Conservation (phyloP, 2,888 invertebrate genomes). For the Folsomia candida region DNA sequence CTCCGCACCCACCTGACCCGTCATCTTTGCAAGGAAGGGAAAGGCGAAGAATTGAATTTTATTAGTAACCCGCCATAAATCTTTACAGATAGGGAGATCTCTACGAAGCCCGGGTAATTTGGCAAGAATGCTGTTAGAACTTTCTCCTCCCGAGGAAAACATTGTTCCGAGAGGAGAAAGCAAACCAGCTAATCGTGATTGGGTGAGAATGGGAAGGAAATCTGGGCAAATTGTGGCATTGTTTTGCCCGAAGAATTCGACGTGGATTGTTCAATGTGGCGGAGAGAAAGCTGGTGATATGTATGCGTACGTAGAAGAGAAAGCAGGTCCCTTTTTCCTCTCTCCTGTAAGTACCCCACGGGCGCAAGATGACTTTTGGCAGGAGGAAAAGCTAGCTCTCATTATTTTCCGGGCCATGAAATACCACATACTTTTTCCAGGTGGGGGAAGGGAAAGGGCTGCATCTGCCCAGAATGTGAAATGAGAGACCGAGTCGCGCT, state of each 20-base stretch:
- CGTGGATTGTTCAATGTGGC: background rate
- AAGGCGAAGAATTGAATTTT: too few relatives aligned
- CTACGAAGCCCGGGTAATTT: too few relatives aligned
- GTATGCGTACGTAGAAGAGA: background rate
- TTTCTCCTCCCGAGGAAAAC: background rate
- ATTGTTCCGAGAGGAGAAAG: background rate
- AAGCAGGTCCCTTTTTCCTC: background rate
- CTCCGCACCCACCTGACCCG: too few relatives aligned
- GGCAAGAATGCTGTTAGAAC: background rate
- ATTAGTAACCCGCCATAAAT: too few relatives aligned
- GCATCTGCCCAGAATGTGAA: background rate
- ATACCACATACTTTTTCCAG: background rate
- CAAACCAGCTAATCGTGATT: background rate
- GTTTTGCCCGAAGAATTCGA: background rate
- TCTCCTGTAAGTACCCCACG: too few relatives aligned
- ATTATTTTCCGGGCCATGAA: background rate
- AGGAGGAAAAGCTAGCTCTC: background rate
- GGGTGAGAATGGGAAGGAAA: background rate
- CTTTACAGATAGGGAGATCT: too few relatives aligned
- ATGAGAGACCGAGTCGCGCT: background rate
- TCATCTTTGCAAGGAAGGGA: too few relatives aligned
- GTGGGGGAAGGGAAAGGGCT: background rate
- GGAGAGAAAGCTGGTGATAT: background rate
- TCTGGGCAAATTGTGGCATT: background rate
- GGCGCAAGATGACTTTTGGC: background rate